Conservation (phyloP, 2,113 vertebrate genomes). For the Picathartes gymnocephalus region DNA sequence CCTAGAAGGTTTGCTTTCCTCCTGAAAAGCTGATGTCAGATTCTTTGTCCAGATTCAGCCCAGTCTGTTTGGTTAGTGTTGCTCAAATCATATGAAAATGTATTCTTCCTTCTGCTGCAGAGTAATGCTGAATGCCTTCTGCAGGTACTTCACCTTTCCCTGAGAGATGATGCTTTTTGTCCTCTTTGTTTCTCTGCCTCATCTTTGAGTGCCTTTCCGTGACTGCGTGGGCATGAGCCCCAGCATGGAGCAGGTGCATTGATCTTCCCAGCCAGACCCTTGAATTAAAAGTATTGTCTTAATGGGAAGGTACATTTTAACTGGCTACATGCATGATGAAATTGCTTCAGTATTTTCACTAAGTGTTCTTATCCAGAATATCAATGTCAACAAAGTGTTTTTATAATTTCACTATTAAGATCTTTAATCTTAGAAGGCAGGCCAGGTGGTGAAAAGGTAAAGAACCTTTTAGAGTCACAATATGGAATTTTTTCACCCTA, state of each 20-base stretch:
- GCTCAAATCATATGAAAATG: neutral
- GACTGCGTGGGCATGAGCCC: neutral
- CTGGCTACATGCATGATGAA: neutral
- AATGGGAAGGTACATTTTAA: neutral
- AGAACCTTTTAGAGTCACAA: neutral
- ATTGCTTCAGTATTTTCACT: neutral
- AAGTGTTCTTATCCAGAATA: neutral
- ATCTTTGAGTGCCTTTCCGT: neutral
- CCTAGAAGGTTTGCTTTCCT: neutral
- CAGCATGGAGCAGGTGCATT: neutral
- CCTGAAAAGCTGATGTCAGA: neutral
- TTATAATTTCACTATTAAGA: neutral
- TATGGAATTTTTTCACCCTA: neutral
- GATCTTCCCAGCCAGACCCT: neutral
- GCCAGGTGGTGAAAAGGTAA: neutral
- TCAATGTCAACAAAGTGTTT: neutral
- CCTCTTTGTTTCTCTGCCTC: fast-evolving
- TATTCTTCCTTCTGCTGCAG: neutral
- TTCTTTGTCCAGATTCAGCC: neutral
- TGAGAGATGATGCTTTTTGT: neutral
- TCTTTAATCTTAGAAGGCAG: neutral
- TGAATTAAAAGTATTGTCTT: neutral
- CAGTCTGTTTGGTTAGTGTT: neutral
- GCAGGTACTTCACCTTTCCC: neutral
- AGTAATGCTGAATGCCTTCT: neutral